Conservation (phyloP, 2,797 vertebrate species). For the Dallia pectoralis region DNA sequence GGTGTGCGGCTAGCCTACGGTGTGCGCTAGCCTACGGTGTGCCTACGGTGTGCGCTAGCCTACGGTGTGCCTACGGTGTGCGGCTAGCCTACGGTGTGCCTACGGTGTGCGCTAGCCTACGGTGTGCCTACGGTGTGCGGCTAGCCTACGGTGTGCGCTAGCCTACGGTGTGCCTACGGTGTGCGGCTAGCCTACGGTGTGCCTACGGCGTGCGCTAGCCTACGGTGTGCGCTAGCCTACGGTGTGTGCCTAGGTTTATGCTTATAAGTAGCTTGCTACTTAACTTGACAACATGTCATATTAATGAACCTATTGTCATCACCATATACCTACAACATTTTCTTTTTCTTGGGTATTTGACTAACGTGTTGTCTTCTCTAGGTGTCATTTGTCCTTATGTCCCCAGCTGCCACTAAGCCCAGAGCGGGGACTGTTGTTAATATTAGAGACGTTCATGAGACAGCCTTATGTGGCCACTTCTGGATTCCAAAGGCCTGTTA, state of each 20-base stretch:
- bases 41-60: background rate
- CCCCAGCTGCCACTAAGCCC: conserved; percentile 30
- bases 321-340: conserved; percentile 33
- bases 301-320: conserved; percentile 23
- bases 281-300: conserved; percentile 11
- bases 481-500: conserved; percentile 48
- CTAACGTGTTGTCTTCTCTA: conserved; percentile 43
- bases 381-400: conserved; percentile 54
- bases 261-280: no score
- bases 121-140: no score
- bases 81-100: no score
- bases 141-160: background rate
- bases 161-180: background rate
- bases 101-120: background rate
- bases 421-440: conserved; percentile 27
- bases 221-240: background rate
- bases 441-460: conserved; percentile 1
- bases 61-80: no score
- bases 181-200: background rate
- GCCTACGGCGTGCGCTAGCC: no score
- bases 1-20: background rate
- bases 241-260: conserved; percentile 25
- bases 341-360: conserved; percentile 37
- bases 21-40: background rate
- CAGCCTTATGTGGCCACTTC: background rate